Evolutionary conservation across 2,888 invertebrate species (phyloP).

Genomic region (Harpalus rubripes): DNA sequence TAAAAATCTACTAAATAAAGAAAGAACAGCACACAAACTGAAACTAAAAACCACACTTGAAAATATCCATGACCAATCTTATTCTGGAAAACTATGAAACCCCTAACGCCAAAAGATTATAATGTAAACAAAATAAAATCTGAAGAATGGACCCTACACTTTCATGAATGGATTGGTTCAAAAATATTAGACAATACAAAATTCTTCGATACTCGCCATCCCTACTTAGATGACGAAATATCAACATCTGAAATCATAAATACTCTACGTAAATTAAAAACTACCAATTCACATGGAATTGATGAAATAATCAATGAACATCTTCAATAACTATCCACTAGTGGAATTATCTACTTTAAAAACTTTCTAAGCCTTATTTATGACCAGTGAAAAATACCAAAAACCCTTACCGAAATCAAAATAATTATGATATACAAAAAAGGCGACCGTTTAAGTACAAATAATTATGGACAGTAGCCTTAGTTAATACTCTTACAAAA

Average conservation of each 20-base stretch:
- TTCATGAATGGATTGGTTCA: neutral
- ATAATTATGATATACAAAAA: conserved; percentile 35
- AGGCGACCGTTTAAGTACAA: conserved; percentile 20
- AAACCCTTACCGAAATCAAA: neutral
- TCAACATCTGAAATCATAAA: conserved; percentile 16
- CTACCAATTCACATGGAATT: conserved; percentile 24
- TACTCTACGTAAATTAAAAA: conserved; percentile 7
- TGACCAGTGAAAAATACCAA: neutral
- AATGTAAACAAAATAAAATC: conserved; percentile 9
- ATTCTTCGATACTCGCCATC: neutral
- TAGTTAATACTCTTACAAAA: too few relatives aligned
- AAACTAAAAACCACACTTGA: conserved; percentile 6
- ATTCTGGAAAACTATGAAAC: conserved; percentile 17
- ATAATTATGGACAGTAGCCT: conserved; percentile 32
- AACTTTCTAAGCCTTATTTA: conserved; percentile 23
- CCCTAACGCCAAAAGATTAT: neutral
- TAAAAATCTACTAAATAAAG: neutral
- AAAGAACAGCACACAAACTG: conserved; percentile 1
- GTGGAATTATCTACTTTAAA: too few relatives aligned
- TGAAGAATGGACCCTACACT: conserved; percentile 8
- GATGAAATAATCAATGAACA: conserved; percentile 44
- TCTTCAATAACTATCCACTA: conserved; percentile 15
- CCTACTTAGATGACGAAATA: too few relatives aligned
- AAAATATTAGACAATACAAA: neutral
- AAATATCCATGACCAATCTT: neutral